These are phyloP conservation scores for Epiblema foenella DNA, from an alignment of 2,888 invertebrate genomes.

Conservation along the genomic window DNA sequence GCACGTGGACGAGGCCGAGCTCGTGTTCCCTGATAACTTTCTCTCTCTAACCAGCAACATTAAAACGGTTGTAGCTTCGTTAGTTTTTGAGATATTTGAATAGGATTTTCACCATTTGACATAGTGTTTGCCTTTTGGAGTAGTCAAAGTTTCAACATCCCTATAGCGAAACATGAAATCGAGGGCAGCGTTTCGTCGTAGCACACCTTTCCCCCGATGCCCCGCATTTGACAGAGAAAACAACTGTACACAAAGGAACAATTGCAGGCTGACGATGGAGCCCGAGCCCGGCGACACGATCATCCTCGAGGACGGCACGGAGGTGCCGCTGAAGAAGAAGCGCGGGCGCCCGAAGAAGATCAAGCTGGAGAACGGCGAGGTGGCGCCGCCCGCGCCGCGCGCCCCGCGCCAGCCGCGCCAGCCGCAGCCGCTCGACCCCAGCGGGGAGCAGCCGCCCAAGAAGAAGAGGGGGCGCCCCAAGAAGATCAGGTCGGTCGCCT, in stretches of 20 bases:
- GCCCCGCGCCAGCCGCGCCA: conserved; percentile 77
- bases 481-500: conserved; percentile 88
- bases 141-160: too few relatives aligned
- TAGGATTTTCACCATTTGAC: too few relatives aligned
- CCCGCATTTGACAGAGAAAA: conserved; percentile 37
- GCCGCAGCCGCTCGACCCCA: conserved; percentile 60
- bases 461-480: conserved; percentile 95
- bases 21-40: conserved; percentile 90
- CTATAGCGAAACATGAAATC: too few relatives aligned
- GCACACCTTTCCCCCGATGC: not conserved
- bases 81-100: too few relatives aligned
- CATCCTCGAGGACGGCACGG: conserved; percentile 86
- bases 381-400: conserved; percentile 83
- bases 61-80: too few relatives aligned
- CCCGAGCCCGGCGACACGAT: conserved; percentile 83
- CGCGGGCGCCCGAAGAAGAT: conserved; percentile 95
- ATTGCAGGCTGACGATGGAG: conserved; percentile 80
- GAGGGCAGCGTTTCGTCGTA: not conserved
- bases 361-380: conserved; percentile 87
- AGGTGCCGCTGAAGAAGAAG: conserved; percentile 92
- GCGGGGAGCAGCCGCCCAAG: conserved; percentile 87
- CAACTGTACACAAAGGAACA: conserved; percentile 42
- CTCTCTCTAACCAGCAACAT: too few relatives aligned
- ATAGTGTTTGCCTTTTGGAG: too few relatives aligned
- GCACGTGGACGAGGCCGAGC: conserved; percentile 94